These are phyloP conservation scores for Heterotis niloticus DNA, from an alignment of 2,113 vertebrate species.

Conservation along the genomic window DNA sequence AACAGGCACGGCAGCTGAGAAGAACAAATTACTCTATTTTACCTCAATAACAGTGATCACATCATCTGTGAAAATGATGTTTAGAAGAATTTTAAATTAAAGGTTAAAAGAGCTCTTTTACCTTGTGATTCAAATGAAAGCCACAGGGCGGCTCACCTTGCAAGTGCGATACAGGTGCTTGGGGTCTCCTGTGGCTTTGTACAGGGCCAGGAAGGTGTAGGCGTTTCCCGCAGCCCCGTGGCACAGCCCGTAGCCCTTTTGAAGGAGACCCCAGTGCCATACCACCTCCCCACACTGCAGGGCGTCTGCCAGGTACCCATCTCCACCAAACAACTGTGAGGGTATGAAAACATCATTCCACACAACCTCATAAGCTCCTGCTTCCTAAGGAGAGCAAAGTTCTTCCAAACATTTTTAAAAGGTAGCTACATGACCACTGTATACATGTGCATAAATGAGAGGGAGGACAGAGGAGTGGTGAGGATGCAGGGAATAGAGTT, in stretches of 20 bases:
- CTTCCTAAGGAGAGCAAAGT: not conserved
- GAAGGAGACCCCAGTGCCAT: conserved; percentile 82
- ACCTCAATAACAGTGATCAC: too few species aligned
- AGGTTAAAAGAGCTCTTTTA: too few species aligned
- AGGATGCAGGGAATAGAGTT: too few species aligned
- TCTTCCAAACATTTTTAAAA: not conserved
- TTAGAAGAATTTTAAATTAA: too few species aligned
- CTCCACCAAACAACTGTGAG: conserved; percentile 73
- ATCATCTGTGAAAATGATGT: too few species aligned
- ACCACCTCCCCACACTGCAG: conserved; percentile 82
- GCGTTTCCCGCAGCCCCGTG: conserved; percentile 89
- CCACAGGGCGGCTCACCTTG: conserved; percentile 67
- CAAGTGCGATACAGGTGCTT: conserved; percentile 91
- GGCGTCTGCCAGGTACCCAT: conserved; percentile 77
- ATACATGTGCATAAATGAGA: too few species aligned
- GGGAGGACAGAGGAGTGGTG: too few species aligned
- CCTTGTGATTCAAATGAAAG: too few species aligned
- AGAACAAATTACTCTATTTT: too few species aligned
- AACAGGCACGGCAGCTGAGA: too few species aligned
- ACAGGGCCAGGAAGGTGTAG: conserved; percentile 83
- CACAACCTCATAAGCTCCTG: not conserved
- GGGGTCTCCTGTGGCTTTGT: conserved; percentile 75
- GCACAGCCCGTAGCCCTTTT: conserved; percentile 92
- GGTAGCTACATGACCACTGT: too few species aligned
- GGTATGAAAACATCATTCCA: not conserved